These are phyloP conservation scores for Trissonchulus sp. DNA, from an alignment of 2,888 invertebrate species.

Conservation along the genomic window DNA sequence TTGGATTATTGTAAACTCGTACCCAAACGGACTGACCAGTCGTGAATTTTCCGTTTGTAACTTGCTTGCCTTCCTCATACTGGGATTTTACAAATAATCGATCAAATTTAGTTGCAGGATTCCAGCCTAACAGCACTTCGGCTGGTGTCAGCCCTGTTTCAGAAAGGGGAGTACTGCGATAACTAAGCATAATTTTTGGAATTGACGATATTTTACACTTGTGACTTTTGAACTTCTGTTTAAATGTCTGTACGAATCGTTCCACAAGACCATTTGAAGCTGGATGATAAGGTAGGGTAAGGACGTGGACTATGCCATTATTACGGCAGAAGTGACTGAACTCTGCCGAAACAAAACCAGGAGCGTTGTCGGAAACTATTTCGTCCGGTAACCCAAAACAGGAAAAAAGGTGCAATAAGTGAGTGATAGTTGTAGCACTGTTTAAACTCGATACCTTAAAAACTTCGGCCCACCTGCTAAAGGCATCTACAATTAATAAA, in stretches of 20 bases:
- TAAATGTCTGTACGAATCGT: constrained; percentile 42
- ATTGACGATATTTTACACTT: background rate
- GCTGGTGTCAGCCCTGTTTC: background rate
- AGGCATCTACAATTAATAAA: constrained; percentile 52
- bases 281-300: constrained; percentile 43
- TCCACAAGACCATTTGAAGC: constrained; percentile 45
- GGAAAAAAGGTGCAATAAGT: constrained; percentile 39
- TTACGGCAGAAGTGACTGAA: constrained; percentile 40
- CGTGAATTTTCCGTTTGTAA: background rate
- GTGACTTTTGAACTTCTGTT: constrained; percentile 21
- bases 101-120: background rate
- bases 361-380: constrained; percentile 49
- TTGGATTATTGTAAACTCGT: background rate
- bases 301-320: constrained; percentile 39
- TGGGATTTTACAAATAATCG: background rate
- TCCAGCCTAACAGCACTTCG: background rate
- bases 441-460: constrained; percentile 42
- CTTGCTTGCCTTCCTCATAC: background rate
- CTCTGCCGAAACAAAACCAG: constrained; percentile 42
- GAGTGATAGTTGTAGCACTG: constrained; percentile 37
- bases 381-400: constrained; percentile 42
- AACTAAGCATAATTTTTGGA: background rate
- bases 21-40: background rate
- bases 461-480: constrained; percentile 52
- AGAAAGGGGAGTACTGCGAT: background rate